phyloP scores from a whole-genome alignment of 2,888 invertebrate genomes.

The Heliconius erato region DNA sequence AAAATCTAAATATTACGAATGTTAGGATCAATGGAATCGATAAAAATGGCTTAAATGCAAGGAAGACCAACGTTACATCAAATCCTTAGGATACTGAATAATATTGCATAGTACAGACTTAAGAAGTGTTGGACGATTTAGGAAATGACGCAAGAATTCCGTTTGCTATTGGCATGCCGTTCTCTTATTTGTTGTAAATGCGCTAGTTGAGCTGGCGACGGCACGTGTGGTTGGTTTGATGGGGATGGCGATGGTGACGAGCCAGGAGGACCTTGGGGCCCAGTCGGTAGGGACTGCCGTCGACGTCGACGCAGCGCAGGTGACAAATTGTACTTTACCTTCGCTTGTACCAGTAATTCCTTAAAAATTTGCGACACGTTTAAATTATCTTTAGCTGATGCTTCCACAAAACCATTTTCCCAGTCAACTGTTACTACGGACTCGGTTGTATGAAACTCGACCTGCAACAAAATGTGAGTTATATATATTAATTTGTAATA shows the following conservation, averaged over 20 bases:
- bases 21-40: slow-evolving; percentile 13
- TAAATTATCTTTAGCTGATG: slow-evolving; percentile 94
- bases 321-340: slow-evolving; percentile 95
- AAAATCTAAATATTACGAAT: slow-evolving; percentile 24
- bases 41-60: slow-evolving; percentile 31
- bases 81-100: slow-evolving; percentile 41
- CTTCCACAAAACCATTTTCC: slow-evolving; percentile 97
- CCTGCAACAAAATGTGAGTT: slow-evolving; percentile 79
- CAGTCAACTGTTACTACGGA: slow-evolving; percentile 95
- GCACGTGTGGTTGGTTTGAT: slow-evolving; percentile 87
- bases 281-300: slow-evolving; percentile 90
- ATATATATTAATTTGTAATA: not conserved
- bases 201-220: slow-evolving; percentile 92
- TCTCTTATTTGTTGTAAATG: slow-evolving; percentile 94
- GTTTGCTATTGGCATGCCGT: slow-evolving; percentile 89
- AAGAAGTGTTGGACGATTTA: slow-evolving; percentile 72
- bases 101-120: slow-evolving; percentile 42
- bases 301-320: slow-evolving; percentile 92
- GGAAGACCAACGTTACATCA: slow-evolving; percentile 51
- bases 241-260: slow-evolving; percentile 76
- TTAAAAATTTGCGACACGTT: slow-evolving; percentile 94
- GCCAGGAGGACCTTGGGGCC: slow-evolving; percentile 86
- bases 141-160: slow-evolving; percentile 93
- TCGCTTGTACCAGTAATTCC: slow-evolving; percentile 94
- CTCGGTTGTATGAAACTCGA: slow-evolving; percentile 93